Evolutionary conservation across 2,113 vertebrate species (phyloP), one percentile per base, ranked within the genome.

Genomic region (Puntigrus tetrazona): DNA sequence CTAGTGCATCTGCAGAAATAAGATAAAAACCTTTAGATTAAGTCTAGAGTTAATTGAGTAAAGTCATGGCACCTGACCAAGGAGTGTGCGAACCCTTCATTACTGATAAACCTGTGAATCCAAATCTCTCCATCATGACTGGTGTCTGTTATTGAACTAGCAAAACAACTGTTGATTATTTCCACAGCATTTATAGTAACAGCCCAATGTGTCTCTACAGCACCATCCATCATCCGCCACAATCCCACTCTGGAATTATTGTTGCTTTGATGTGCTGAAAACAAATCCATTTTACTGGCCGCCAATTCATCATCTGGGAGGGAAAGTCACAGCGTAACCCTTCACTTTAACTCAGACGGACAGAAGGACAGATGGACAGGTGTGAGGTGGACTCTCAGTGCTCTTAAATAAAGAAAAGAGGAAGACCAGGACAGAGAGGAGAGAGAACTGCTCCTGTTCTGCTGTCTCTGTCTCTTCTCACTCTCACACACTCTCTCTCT

Each of bases 221-320:
- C 27, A 67, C 69, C 20, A 22, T 47, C n/a, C 4, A n/a, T 61
- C 16, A 22, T 55, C 7, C 3, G 20, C 18, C 50, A 55, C 20
- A 25, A 7, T 8, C 67, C 22, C 47, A 50, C 47, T 50, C 47
- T 50, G 47, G 91, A 94, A 94, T 95, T 94, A 94, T 94, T 94
- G 92, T 95, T 94, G 94, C 92, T 94, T 93, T 93, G 92, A 94
- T 93, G 93, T 94, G 94, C 94, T 93, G 92, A 94, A 94, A 95
- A 95, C 93, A 95, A 95, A 95, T 95, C 93, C 90, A 94, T 94
- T 95, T 94, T 88, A 91, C 91, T 92, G 92, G 91, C 92, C 91
- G 90, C 94, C 93, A 93, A 94, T 95, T 94, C 92, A 94, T 95
- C 93, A 93, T 94, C 92, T 91, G 88, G 91, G 29, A 16, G 5